Conservation (phyloP, 2,113 vertebrate species). For the Pyrgilauda ruficollis region DNA sequence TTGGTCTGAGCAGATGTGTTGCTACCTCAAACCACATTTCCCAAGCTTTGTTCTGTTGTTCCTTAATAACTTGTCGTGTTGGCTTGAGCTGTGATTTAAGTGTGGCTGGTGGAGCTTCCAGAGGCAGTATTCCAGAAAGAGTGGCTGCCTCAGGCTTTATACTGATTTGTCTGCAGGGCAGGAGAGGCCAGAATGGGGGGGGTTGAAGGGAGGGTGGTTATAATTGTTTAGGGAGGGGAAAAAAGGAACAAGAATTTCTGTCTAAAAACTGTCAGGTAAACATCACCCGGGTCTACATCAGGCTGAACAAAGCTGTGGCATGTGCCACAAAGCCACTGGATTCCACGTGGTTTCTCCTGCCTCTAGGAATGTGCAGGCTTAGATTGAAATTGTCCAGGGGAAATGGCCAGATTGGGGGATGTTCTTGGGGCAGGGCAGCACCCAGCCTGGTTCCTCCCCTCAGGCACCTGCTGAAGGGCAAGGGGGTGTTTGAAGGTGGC, state of each 20-base stretch:
- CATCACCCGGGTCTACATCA: not conserved
- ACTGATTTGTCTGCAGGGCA: not conserved
- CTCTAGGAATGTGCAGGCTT: not conserved
- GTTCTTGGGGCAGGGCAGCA: not conserved
- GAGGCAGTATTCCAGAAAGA: not conserved
- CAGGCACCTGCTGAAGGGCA: not conserved
- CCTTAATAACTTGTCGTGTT: not conserved
- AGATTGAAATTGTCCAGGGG: not conserved
- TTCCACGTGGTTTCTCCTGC: not conserved
- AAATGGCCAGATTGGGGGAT: rapidly evolving
- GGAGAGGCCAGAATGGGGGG: not conserved
- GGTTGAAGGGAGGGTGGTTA: not conserved
- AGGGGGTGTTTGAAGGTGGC: not conserved
- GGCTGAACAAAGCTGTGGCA: not conserved
- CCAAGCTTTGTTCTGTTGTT: not conserved
- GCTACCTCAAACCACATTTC: not conserved
- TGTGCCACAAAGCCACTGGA: not conserved
- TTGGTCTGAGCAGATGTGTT: not conserved
- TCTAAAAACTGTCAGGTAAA: not conserved
- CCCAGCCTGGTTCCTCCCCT: not conserved
- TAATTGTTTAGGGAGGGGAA: not conserved
- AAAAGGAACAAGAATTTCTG: not conserved
- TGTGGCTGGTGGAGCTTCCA: not conserved
- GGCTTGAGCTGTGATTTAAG: not conserved
- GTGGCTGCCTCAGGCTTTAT: not conserved